These are phyloP conservation scores for Micronycteris hirsuta DNA, from an alignment of 2,113 vertebrate species.

Conservation along the genomic window DNA sequence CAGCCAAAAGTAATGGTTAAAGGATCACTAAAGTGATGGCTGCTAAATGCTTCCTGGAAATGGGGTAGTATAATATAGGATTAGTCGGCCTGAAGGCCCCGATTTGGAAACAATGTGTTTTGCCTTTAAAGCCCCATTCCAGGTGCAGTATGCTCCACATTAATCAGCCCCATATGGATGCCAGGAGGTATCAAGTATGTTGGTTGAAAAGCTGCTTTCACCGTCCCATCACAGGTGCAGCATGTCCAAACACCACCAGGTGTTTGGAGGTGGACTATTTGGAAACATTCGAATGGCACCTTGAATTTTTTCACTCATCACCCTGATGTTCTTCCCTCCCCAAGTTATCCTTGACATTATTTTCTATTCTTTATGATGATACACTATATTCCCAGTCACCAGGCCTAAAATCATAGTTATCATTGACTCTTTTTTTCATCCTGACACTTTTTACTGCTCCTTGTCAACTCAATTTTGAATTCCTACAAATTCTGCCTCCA, in stretches of 20 bases:
- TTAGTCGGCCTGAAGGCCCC: constrained; percentile 13
- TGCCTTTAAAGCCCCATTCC: neutral
- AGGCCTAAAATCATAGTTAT: neutral
- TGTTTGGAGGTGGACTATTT: constrained; percentile 52
- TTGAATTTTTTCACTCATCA: neutral
- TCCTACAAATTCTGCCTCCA: neutral
- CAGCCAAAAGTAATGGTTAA: constrained; percentile 1
- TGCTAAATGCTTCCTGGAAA: neutral
- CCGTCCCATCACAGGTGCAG: neutral
- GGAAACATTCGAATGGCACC: neutral
- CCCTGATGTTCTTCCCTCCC: neutral
- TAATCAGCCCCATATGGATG: neutral
- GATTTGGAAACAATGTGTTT: neutral
- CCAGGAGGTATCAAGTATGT: neutral
- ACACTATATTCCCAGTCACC: neutral
- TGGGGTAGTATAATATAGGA: neutral
- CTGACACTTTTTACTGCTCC: neutral
- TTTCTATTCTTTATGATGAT: neutral
- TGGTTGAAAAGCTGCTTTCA: constrained; percentile 33
- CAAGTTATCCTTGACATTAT: neutral
- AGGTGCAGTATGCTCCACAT: neutral
- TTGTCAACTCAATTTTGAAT: neutral
- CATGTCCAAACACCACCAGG: constrained; percentile 61
- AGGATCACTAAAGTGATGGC: neutral
- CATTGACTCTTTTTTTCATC: neutral